Base-by-base conservation (phyloP, 2,113 vertebrate species). In the Oreochromis aureus region DNA sequence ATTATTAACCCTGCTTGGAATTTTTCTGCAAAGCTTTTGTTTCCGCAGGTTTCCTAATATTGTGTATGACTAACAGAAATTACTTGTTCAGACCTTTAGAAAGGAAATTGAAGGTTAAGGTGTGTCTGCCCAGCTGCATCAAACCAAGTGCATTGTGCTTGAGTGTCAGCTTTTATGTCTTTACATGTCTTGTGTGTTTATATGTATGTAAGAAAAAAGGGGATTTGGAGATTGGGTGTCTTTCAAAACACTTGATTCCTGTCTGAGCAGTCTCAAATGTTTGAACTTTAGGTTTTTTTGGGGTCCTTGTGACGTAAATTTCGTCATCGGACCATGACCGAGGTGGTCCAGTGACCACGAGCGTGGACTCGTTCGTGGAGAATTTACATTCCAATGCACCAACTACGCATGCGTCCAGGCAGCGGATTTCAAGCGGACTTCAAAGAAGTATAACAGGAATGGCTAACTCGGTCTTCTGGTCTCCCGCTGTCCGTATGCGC, bases 71-170 rank as follows among this genome's bases (percentile, higher is more conserved):
- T 89, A 63, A 88, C 3, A 56, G 10, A 87, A 39, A 63, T 56
- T 0, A 84, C 56, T 27, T 4, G 5, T 82, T 81, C n/a, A 22
- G 41, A 59, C 19, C 7, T 80, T 84, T 54, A 13, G 6, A 51
- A 39, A 36, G 79, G 56, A 76, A 80, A 55, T 55, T 16, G 1
- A 56, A 4, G 34, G 6, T 73, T 30, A 6, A 82, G 59, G 83
- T 87, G 87, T 91, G 87, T 88, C 79, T 80, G 18, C 79, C 69
- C 27, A 78, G 41, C 13, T 81, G 22, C 51, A 32, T 78, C n/a
- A 73, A 34, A 82, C 15, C 10, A 53, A 63, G n/a, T 85, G 39
- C n/a, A 19, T 24, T 55, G 81, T 56, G 24, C 3, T 78, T 78
- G 46, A 6, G 27, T 78, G 46, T 53, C 6, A 13, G 73, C 46